phyloP scores from a whole-genome alignment of 2,797 vertebrate species.

The Chloroceryle inda region DNA sequence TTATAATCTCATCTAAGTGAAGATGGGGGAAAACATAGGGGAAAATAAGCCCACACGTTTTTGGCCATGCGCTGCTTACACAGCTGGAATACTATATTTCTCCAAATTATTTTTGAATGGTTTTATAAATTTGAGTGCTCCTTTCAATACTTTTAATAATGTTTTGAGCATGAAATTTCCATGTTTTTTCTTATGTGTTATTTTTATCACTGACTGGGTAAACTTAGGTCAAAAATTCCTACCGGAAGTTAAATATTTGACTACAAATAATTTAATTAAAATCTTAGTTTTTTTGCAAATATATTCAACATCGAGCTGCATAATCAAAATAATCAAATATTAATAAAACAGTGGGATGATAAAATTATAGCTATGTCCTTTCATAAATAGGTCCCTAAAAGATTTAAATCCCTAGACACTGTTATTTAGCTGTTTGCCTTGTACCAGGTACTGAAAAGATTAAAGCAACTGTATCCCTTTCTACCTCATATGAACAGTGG shows the following conservation, averaged over 20 bases:
- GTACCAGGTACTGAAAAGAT: not conserved
- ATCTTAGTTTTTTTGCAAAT: conserved; percentile 40
- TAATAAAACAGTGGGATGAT: conserved; percentile 31
- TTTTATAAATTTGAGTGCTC: not conserved
- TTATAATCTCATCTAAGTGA: not conserved
- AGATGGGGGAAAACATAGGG: not conserved
- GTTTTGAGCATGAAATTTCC: not conserved
- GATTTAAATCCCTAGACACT: conserved; percentile 8
- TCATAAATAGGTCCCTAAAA: conserved; percentile 18
- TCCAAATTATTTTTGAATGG: not conserved
- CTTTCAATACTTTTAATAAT: not conserved
- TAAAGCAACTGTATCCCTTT: not conserved
- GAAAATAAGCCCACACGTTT: not conserved
- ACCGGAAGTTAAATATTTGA: conserved; percentile 61
- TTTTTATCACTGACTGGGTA: not conserved
- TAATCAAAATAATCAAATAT: conserved; percentile 65
- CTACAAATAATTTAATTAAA: conserved; percentile 61
- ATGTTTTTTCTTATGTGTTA: not conserved
- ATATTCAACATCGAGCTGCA: conserved; percentile 16
- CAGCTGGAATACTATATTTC: not conserved
- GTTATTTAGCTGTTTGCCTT: not conserved
- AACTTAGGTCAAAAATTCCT: conserved; percentile 24
- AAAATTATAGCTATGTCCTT: conserved; percentile 49
- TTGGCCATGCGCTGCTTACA: not conserved
- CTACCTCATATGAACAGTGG: not conserved